These are phyloP conservation scores for Neoseiulus cucumeris DNA, from an alignment of 1,140 invertebrate genomes.

Conservation along the genomic window DNA sequence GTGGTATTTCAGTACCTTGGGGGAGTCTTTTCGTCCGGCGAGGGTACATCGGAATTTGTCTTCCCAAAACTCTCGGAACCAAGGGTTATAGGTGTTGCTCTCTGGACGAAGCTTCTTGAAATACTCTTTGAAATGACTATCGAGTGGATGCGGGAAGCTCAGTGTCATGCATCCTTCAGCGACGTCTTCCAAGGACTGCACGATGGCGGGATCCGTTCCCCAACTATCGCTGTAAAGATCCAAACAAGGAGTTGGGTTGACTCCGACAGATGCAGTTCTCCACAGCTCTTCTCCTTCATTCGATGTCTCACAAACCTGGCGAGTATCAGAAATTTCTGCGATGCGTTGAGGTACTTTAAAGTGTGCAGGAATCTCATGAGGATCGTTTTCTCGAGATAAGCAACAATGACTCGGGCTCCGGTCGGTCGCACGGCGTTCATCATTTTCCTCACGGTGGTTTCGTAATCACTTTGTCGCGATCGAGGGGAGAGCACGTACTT, in stretches of 20 bases:
- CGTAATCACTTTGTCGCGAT: slow-evolving; percentile 3
- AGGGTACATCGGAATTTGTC: slow-evolving; percentile 42
- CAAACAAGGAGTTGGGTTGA: slow-evolving; percentile 5
- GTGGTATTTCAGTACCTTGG: background rate
- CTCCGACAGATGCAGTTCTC: background rate
- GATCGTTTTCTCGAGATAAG: slow-evolving; percentile 1
- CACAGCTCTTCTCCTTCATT: background rate
- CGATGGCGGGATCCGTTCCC: slow-evolving; percentile 51
- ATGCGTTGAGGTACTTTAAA: slow-evolving; percentile 30
- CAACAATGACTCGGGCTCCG: background rate
- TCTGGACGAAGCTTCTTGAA: slow-evolving; percentile 42
- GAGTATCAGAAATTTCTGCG: slow-evolving; percentile 41
- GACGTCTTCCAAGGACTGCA: slow-evolving; percentile 40
- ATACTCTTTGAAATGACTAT: slow-evolving; percentile 43
- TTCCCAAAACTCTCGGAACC: slow-evolving; percentile 57
- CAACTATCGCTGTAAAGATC: slow-evolving; percentile 42
- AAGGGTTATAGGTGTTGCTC: slow-evolving; percentile 45
- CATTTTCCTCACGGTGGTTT: background rate
- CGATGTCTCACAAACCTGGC: slow-evolving; percentile 38
- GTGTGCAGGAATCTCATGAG: slow-evolving; percentile 1
- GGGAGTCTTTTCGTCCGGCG: background rate
- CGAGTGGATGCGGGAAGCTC: slow-evolving; percentile 46
- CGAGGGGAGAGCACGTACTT: slow-evolving; percentile 22
- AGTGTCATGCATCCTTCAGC: slow-evolving; percentile 55
- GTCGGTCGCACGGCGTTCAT: background rate